phyloP scores from a whole-genome alignment of 1,140 invertebrate genomes.

The Drosophila athabasca region DNA sequence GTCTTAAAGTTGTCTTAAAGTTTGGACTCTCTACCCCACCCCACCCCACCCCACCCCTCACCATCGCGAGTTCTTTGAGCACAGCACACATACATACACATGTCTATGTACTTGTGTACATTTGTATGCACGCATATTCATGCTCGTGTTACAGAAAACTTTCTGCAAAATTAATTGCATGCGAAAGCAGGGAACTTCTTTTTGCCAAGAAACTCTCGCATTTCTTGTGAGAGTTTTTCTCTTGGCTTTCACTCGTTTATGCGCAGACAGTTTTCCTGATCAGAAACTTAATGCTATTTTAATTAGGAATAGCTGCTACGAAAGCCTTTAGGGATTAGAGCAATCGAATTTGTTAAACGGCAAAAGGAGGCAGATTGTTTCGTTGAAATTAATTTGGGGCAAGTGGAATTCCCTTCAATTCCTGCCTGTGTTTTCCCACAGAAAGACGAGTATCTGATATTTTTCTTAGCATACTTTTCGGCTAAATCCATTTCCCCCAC shows the following conservation, averaged over 20 bases:
- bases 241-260: slow-evolving; percentile 13
- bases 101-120: not conserved
- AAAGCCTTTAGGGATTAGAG: not conserved
- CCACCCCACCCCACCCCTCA: too few relatives aligned
- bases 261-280: slow-evolving; percentile 18
- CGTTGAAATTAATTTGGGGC: too few relatives aligned
- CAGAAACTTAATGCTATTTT: slow-evolving; percentile 28
- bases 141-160: slow-evolving; percentile 26
- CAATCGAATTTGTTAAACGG: not conserved
- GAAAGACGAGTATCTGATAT: not conserved
- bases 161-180: slow-evolving; percentile 47
- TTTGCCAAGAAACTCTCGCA: slow-evolving; percentile 14
- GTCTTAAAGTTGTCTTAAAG: slow-evolving; percentile 11
- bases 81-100: not conserved
- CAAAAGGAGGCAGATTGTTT: too few relatives aligned
- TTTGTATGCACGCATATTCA: slow-evolving; percentile 13
- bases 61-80: too few relatives aligned
- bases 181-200: slow-evolving; percentile 28
- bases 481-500: slow-evolving; percentile 30
- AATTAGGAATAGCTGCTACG: slow-evolving; percentile 13
- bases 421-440: too few relatives aligned
- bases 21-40: not conserved
- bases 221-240: not conserved
- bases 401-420: too few relatives aligned
- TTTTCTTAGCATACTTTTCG: slow-evolving; percentile 51